These are phyloP conservation scores for Drosophila serrata DNA, from an alignment of 1,140 invertebrate species.

Conservation along the genomic window DNA sequence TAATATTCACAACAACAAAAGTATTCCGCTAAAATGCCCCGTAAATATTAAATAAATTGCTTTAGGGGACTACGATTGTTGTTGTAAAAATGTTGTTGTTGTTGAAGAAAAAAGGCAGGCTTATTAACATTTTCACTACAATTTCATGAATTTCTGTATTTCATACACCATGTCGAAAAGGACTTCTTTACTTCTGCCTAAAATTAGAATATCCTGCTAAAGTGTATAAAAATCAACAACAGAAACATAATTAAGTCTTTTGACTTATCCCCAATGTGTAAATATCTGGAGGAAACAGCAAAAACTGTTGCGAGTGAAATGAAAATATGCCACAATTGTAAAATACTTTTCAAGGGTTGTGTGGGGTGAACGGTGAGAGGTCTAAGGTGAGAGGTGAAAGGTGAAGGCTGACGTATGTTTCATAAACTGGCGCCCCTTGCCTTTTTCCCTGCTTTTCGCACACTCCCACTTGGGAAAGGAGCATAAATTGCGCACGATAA, in stretches of 20 bases:
- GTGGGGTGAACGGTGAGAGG: neutral
- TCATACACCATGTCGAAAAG: too few species aligned
- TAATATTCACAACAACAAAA: too few species aligned
- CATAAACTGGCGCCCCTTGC: conserved; percentile 16
- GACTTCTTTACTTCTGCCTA: too few species aligned
- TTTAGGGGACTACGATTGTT: too few species aligned
- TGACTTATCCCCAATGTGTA: neutral
- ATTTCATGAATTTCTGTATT: too few species aligned
- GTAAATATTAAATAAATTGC: too few species aligned
- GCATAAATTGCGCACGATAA: conserved; percentile 81
- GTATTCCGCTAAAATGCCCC: too few species aligned
- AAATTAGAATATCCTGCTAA: too few species aligned
- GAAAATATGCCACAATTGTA: conserved; percentile 27
- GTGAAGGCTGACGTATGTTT: conserved; percentile 38
- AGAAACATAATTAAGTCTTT: neutral
- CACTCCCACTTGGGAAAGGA: conserved; percentile 20
- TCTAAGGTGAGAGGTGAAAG: conserved; percentile 11
- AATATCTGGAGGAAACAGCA: neutral
- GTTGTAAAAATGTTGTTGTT: too few species aligned
- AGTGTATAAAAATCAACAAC: neutral
- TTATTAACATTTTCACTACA: too few species aligned
- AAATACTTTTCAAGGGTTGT: conserved; percentile 2
- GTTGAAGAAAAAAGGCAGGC: too few species aligned
- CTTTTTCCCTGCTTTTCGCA: conserved; percentile 7
- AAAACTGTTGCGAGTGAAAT: conserved; percentile 1